These are phyloP conservation scores for Tetramorium simillimum DNA, from an alignment of 1,140 invertebrate species.

Conservation along the genomic window DNA sequence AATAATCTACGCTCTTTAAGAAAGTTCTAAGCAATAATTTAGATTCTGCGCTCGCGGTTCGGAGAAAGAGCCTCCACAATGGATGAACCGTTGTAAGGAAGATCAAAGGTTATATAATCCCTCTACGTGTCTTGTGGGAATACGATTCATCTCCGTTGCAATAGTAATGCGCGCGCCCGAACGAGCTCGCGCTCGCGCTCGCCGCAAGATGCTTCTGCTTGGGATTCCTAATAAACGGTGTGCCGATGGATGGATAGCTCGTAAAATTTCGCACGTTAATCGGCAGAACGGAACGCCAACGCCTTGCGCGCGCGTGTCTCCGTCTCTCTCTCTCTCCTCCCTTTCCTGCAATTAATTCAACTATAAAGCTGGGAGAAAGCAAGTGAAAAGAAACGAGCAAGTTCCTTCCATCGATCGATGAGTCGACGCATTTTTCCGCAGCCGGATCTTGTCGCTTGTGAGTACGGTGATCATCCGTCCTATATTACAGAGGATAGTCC, in stretches of 20 bases:
- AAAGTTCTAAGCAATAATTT: conserved; percentile 76
- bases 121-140: conserved; percentile 76
- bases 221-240: conserved; percentile 72
- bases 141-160: conserved; percentile 75
- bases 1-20: conserved; percentile 76
- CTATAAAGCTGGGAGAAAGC: conserved; percentile 41
- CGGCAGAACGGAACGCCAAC: conserved; percentile 49
- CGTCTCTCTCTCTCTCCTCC: neutral
- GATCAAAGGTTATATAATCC: conserved; percentile 77
- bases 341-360: conserved; percentile 30
- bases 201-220: conserved; percentile 67
- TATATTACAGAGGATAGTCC: too few species aligned
- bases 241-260: conserved; percentile 46
- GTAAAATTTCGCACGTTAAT: conserved; percentile 69
- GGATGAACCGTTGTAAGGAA: conserved; percentile 75
- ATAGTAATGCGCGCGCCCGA: conserved; percentile 69
- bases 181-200: conserved; percentile 10
- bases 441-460: neutral
- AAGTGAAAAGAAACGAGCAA: conserved; percentile 36
- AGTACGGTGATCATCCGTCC: neutral
- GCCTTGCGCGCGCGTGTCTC: conserved; percentile 28
- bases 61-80: conserved; percentile 75
- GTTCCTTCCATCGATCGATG: neutral
- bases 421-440: neutral
- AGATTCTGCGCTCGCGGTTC: conserved; percentile 67